Percentiles rank a stretch among this genome's conserved stretches.
These are phyloP conservation scores for Bradypodion pumilum DNA, from an alignment of 2,797 vertebrate genomes.

Conservation along the genomic window DNA sequence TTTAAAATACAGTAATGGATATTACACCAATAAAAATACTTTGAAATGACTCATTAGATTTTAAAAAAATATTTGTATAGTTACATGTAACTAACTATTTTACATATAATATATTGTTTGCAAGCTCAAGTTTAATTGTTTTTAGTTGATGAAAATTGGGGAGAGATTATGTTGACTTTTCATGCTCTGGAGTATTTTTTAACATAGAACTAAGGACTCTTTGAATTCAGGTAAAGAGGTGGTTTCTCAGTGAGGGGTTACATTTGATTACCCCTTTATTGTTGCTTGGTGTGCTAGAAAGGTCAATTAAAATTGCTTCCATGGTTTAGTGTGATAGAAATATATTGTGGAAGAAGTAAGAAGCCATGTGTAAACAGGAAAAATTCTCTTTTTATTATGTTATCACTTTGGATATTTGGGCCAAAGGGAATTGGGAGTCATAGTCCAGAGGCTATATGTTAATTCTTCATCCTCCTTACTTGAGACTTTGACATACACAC, in stretches of 20 bases:
- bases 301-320: neutral
- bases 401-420: neutral
- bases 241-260: neutral
- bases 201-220: neutral
- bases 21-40: too few species aligned
- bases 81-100: too few species aligned
- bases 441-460: neutral
- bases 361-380: neutral
- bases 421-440: neutral
- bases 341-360: neutral
- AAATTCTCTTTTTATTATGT: neutral
- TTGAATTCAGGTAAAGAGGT: neutral
- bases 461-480: neutral
- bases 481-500: neutral
- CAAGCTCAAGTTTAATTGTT: neutral
- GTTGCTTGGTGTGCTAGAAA: neutral
- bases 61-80: too few species aligned
- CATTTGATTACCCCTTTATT: neutral
- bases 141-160: neutral
- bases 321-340: neutral
- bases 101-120: too few species aligned
- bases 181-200: neutral
- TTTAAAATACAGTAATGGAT: too few species aligned
- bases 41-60: too few species aligned
- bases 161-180: neutral